Percentiles rank a stretch among this genome's conserved stretches.
These are phyloP conservation scores for Coboldia fuscipes DNA, from an alignment of 1,140 invertebrate genomes.

Conservation along the genomic window DNA sequence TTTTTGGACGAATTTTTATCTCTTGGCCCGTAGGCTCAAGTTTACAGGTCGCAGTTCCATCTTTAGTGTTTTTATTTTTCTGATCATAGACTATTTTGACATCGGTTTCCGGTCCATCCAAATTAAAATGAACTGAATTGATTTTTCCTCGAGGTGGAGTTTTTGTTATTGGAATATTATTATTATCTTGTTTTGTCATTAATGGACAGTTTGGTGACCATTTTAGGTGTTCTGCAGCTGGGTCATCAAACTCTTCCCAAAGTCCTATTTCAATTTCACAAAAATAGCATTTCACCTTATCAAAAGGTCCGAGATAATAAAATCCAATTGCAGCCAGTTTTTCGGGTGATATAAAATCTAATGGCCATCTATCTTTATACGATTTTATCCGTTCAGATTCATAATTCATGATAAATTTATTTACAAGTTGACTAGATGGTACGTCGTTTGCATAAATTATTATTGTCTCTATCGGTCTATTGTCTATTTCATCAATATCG, in stretches of 20 bases:
- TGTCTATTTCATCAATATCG: too few species aligned
- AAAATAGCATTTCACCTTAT: constrained; percentile 63
- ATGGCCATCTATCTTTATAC: constrained; percentile 31
- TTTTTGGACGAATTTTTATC: too few species aligned
- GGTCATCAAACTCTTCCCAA: constrained; percentile 63
- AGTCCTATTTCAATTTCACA: constrained; percentile 61
- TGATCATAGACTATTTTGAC: too few species aligned
- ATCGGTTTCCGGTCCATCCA: too few species aligned
- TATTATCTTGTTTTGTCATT: constrained; percentile 31
- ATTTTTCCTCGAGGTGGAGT: too few species aligned
- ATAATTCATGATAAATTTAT: constrained; percentile 12
- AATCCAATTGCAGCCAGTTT: constrained; percentile 57
- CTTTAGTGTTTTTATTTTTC: constrained; percentile 11
- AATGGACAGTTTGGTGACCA: constrained; percentile 62
- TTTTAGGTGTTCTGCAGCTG: constrained; percentile 54
- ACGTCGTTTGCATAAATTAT: too few species aligned
- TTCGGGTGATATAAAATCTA: constrained; percentile 27
- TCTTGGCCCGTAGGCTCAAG: too few species aligned
- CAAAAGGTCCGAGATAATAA: constrained; percentile 44
- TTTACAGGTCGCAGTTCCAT: constrained; percentile 14
- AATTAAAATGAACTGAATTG: too few species aligned
- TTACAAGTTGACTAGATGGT: too few species aligned
- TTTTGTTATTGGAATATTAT: constrained; percentile 38
- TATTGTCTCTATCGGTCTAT: too few species aligned
- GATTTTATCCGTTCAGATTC: constrained; percentile 28